A percentile compares a stretch with the other conserved stretches of the same genome.
Conservation (phyloP, 1,140 invertebrate genomes). For the Neodiprion pinetum region DNA sequence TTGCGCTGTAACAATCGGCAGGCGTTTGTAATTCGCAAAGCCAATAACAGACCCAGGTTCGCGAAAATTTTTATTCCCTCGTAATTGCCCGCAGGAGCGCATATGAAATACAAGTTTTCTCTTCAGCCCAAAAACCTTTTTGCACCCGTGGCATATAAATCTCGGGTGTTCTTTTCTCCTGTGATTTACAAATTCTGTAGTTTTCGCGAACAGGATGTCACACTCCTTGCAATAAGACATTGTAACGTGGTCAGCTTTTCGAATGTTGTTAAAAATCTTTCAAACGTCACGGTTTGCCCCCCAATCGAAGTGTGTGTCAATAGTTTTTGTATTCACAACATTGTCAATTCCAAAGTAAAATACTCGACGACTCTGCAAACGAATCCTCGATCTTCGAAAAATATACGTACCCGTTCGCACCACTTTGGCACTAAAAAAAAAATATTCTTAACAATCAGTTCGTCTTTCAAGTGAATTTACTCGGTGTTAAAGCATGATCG, state of each 20-base stretch:
- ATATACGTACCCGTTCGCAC: no score
- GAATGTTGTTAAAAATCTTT: no score
- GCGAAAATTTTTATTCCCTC: neutral
- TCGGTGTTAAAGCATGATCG: no score
- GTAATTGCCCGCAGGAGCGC: neutral
- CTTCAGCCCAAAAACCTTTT: neutral
- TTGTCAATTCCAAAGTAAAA: no score
- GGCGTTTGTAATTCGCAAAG: constrained; percentile 2
- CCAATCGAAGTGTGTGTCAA: no score
- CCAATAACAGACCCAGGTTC: neutral
- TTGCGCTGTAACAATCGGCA: neutral
- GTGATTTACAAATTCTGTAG: neutral
- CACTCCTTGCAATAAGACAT: neutral
- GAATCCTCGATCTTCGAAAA: no score
- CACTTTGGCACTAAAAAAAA: no score
- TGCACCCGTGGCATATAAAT: neutral
- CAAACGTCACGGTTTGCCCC: no score
- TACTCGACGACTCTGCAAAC: no score
- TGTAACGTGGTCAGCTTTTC: neutral
- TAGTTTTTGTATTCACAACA: no score
- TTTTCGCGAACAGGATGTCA: neutral
- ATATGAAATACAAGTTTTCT: neutral
- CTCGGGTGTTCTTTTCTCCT: neutral
- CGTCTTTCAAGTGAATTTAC: no score
- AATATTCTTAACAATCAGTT: no score